Evolutionary conservation across 2,888 invertebrate genomes (phyloP), one percentile per base, ranked within the genome.

Genomic region (Hydraecia micacea): DNA sequence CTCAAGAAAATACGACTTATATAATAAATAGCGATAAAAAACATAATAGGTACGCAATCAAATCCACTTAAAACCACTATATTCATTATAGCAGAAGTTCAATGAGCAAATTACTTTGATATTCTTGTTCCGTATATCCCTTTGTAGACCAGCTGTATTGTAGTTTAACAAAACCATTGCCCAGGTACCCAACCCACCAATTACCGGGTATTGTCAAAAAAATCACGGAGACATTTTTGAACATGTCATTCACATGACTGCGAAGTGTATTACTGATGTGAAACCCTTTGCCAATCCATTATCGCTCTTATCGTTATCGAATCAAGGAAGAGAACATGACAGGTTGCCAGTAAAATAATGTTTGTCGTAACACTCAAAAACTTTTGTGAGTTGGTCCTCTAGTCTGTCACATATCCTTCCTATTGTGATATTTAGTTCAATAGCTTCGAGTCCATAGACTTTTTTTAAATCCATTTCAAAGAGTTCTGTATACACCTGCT

Each of bases 111-210:
- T 95, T 95, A 95, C 93, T 94, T 91, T 91, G 90, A 94, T 95
- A 95, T 94, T 93, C 93, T 92, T 91, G 89, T 93, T 92, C 92
- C 91, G 87, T 89, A 87, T 92, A 90, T 90, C 90, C 92, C 91
- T 91, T 95, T 96, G 94, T 95, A 89, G 92, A 92, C 93, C 92
- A 89, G 91, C 88, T 86, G 92, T 91, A 96, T 96, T 96, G 96
- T 96, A 91, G 90, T 91, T 93, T 90, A 89, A 96, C 96, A 96
- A 96, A 94, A 94, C 95, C 93, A 88, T 90, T 91, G 92, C 95
- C 96, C 97, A 97, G 97, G 97, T 97, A 97, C 95, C 96, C 95
- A 95, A 95, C 97, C 97, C 96, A 97, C 96, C 97, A 97, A 97
- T 97, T 97, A 97, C 95, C 62, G 87, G 67, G 93, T 90, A 95